phyloP scores from a whole-genome alignment of 2,797 vertebrate species.

The Poecilia picta region DNA sequence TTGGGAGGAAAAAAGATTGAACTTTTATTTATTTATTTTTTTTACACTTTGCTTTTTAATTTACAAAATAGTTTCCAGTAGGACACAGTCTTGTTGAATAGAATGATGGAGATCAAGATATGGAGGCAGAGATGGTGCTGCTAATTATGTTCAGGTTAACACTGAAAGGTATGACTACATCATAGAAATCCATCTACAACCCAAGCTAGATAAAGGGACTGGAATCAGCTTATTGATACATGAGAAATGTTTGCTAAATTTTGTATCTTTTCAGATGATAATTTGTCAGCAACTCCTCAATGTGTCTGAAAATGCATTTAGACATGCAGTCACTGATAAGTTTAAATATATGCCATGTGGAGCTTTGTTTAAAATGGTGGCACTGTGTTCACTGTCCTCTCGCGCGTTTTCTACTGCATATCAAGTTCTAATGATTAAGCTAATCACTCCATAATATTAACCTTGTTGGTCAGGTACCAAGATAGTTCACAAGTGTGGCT shows the following conservation, averaged over 20 bases:
- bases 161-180: neutral
- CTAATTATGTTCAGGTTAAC: neutral
- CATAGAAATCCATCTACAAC: slow-evolving; percentile 18
- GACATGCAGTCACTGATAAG: slow-evolving; percentile 25
- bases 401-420: neutral
- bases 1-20: neutral
- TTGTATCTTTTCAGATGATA: slow-evolving; percentile 13
- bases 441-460: neutral
- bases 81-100: neutral
- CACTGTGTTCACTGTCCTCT: neutral
- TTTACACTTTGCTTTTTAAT: neutral
- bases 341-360: neutral
- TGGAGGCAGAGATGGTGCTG: neutral
- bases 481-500: neutral
- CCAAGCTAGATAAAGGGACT: neutral
- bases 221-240: too few species aligned
- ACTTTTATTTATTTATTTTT: neutral
- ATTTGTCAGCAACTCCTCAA: slow-evolving; percentile 23
- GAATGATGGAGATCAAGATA: neutral
- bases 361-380: neutral
- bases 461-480: neutral
- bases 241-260: slow-evolving; percentile 15
- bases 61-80: neutral
- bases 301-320: slow-evolving; percentile 25
- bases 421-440: neutral